phyloP scores from a whole-genome alignment of 2,113 vertebrate species.

The Taxidea taxus region DNA sequence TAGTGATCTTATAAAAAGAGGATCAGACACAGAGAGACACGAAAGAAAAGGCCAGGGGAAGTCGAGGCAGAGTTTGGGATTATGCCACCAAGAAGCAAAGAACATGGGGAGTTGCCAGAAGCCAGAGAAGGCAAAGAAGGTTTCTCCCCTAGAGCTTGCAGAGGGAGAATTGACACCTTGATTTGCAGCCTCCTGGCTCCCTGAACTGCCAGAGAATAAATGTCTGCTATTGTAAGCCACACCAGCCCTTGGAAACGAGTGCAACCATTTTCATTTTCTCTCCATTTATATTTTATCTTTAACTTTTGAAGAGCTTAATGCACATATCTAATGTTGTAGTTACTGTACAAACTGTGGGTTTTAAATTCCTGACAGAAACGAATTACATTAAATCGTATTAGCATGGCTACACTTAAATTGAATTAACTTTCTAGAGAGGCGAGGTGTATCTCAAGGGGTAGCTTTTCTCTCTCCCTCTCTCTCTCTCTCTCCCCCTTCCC shows the following conservation, averaged over 20 bases:
- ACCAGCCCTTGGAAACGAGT: background rate
- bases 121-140: background rate
- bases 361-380: background rate
- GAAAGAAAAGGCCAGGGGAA: background rate
- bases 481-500: background rate
- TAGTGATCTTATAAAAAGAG: background rate
- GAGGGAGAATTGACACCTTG: background rate
- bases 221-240: background rate
- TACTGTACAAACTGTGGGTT: background rate
- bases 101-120: background rate
- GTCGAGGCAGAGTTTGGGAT: background rate
- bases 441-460: background rate
- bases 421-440: background rate
- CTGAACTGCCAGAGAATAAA: background rate
- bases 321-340: background rate
- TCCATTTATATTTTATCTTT: background rate
- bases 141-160: background rate
- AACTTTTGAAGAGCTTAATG: background rate
- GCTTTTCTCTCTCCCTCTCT: background rate
- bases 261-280: background rate
- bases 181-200: background rate
- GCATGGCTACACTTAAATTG: background rate
- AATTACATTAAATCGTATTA: background rate
- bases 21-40: background rate
- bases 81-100: background rate